Evolutionary conservation across 2,888 invertebrate species (phyloP), one percentile per base, ranked within the genome.

Genomic region (Melanotus villosus): DNA sequence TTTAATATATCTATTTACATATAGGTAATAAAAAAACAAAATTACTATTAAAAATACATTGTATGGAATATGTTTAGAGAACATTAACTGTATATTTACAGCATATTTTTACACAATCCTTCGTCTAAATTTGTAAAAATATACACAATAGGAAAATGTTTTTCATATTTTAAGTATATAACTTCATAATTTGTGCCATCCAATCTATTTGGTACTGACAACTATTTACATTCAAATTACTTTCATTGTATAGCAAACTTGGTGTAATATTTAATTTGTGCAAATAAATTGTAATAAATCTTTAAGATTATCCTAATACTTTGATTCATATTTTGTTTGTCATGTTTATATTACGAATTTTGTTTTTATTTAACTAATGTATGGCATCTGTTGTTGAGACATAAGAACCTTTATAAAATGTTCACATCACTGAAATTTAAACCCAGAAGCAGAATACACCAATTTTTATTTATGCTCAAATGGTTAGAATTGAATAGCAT

Each of bases 21-120:
- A 60, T 47, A 60, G 45, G 19, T 45, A 45, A 18, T 19, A 45
- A 14, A 32, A 52, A 32, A 14, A 47, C n/a, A n/a, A 50, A 50
- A 34, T 34, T 12, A 38, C 16, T 38, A 56, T 56, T 38, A 56
- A 56, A 54, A 52, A 30, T 41, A 54, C 38, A 41, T 64, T 43
- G 32, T 64, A 56, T 54, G 41, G 54, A 16, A 43, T 54, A 43
- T 54, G 41, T 54, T 43, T 52, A 64, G 64, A 64, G 38, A 56
- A n/a, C 43, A 32, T 52, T 64, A 54, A 52, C 41, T 64, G 56
- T 56, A 64, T 43, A 64, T 64, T 65, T 65, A 41, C 38, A 59
- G 18, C 59, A 65, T 65, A 65, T 65, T 65, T 65, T 65, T 65
- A 59, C 65, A 65, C 59, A 65, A 59, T 59, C 12, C 65, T 59